Base-by-base conservation (phyloP, 2,113 vertebrate genomes). In the Oryzias celebensis region DNA sequence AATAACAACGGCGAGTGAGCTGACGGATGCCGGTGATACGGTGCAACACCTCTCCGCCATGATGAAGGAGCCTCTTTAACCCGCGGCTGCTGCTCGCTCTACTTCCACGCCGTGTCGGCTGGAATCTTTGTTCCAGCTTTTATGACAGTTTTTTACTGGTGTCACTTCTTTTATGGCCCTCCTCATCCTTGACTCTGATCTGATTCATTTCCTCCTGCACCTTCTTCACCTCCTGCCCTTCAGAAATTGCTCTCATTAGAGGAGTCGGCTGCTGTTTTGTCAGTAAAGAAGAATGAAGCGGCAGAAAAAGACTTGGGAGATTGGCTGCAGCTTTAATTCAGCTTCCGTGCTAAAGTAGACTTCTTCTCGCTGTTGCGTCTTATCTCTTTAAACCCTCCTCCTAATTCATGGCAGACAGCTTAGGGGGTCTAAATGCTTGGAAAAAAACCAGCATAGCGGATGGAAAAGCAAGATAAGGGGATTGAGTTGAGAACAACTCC, bases 11-110 rank as follows among this genome's bases (percentile, higher is more conserved):
- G 5, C 4, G 46, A 62, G 58, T 45, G 63, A 43, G 46, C n/a
- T 68, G 73, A 83, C 75, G 50, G 59, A 83, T 77, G 75, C 14
- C n/a, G 1, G n/a, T 14, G 68, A 80, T 68, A 65, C 5, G 54
- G 42, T 24, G 18, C 14, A 55, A 73, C 77, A 63, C 52, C 64
- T 55, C 46, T 59, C 64, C 45, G n/a, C 45, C 41, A 44, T 64
- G 82, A 85, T 79, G 77, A 60, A 71, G n/a, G 65, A 62, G 15
- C 60, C 67, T 14, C 65, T 62, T 18, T 58, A 45, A 65, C 41
- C 49, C 63, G 43, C 17, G 10, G 1, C 15, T 14, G 20, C 42
- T 41, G 52, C 42, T 52, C 20, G 55, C 68, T 78, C 62, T 8
- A 68, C 56, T 14, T 52, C 55, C 41, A 73, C 59, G 20, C 24